Evolutionary conservation across 2,113 vertebrate species (phyloP), one percentile per base, ranked within the genome.

Genomic region (Peromyscus leucopus): DNA sequence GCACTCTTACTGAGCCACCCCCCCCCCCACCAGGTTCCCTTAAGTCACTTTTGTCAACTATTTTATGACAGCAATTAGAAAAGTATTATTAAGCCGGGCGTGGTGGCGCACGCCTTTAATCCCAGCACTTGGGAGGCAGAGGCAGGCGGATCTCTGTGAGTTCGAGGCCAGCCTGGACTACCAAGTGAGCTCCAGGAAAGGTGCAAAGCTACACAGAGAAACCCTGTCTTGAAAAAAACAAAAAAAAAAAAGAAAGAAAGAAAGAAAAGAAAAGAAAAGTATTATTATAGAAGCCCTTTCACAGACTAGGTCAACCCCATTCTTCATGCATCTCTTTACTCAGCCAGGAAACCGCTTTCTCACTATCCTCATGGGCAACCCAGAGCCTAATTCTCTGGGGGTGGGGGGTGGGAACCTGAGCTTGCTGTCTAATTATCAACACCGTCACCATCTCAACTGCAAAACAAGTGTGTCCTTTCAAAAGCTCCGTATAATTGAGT

Each of bases 381-480:
- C 61, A 51, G 42, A 22, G 78, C 79, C 9, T 11, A 72, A 7
- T 36, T 88, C 86, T 85, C 90, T 28, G 61, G 12, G 0, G 31
- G 65, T 39, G 17, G 2, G 31, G 13, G 0, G 24, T 48, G 39
- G 17, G 69, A 8, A 2, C 1, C 92, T 19, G 42, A 93, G 76
- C 15, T 93, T 83, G 39, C 5, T 22, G 22, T 78, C 79, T 42
- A 39, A 63, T 75, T 63, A 75, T 13, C 7, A 11, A 67, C 22
- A 55, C 21, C 3, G 24, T 10, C 67, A 39, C 48, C 4, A 9
- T 22, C 61, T 75, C 87, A 46, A 71, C 48, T 74, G 42, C 93
- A 94, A 82, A 96, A 76, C 69, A 72, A 87, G 21, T 42, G 33
- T 17, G 11, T 65, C 17, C 19, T n/a, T 83, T 91, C n/a, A 13